phyloP scores from a whole-genome alignment of 2,888 invertebrate genomes.

The Epirrita christyi region DNA sequence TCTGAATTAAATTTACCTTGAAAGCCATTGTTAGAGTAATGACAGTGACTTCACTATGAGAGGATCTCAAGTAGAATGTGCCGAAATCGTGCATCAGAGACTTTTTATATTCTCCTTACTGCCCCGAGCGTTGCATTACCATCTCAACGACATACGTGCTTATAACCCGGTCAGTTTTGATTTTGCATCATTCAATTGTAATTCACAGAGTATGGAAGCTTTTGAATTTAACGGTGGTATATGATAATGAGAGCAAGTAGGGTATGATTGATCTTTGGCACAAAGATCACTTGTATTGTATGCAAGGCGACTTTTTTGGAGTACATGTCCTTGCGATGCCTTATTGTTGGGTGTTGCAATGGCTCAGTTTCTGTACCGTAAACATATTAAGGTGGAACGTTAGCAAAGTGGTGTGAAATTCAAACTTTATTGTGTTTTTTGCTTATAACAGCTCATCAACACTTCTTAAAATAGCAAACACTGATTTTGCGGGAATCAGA shows the following conservation, averaged over 20 bases:
- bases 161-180: conserved; percentile 57
- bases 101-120: conserved; percentile 66
- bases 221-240: conserved; percentile 51
- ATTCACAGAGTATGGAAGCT: conserved; percentile 34
- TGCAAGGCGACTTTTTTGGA: conserved; percentile 59
- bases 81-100: conserved; percentile 49
- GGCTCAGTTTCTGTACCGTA: conserved; percentile 7
- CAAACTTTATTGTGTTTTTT: too few species aligned
- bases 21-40: conserved; percentile 67
- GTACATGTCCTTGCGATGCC: conserved; percentile 54
- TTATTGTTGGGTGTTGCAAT: conserved; percentile 39
- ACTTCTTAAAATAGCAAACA: too few species aligned
- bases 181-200: conserved; percentile 45
- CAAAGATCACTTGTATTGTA: conserved; percentile 73
- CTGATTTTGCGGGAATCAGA: too few species aligned
- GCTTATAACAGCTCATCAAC: too few species aligned
- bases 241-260: conserved; percentile 57
- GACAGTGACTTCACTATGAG: conserved; percentile 64
- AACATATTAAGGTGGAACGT: conserved; percentile 1
- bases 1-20: conserved; percentile 57
- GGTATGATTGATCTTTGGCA: conserved; percentile 64
- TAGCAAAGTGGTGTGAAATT: too few species aligned
- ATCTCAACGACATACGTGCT: conserved; percentile 31
- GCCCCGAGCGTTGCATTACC: conserved; percentile 62
- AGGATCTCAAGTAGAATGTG: conserved; percentile 72